Percentiles rank a stretch among this genome's conserved stretches.
Evolutionary conservation across 2,888 invertebrate genomes (phyloP).

Genomic region (Teleiodes luculella): DNA sequence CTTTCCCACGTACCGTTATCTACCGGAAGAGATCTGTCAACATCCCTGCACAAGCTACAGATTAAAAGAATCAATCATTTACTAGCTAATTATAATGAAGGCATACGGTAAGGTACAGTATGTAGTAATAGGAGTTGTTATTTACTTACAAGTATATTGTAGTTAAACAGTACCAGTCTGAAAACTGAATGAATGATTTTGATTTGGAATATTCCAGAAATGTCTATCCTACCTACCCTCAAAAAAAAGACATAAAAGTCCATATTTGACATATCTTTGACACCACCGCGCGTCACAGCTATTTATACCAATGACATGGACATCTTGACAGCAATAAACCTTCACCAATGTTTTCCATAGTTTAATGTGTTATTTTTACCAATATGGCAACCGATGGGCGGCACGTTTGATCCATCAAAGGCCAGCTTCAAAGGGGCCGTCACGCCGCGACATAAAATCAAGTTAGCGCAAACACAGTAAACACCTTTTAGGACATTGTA

Average conservation of each 20-base stretch:
- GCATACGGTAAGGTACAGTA: background rate
- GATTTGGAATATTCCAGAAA: no score
- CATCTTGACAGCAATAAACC: constrained; percentile 9
- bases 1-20: constrained; percentile 36
- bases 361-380: constrained; percentile 71
- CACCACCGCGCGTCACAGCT: background rate
- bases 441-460: constrained; percentile 44
- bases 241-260: background rate
- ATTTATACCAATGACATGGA: constrained; percentile 14
- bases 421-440: constrained; percentile 40
- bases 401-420: constrained; percentile 68
- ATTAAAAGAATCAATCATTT: constrained; percentile 26
- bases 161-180: no score
- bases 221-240: no score
- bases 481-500: constrained; percentile 24
- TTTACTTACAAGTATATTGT: no score
- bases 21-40: constrained; percentile 46
- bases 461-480: constrained; percentile 46
- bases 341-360: constrained; percentile 42
- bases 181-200: no score
- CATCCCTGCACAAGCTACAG: constrained; percentile 36
- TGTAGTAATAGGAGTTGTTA: no score
- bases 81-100: background rate
- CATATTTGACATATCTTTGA: background rate
- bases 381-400: constrained; percentile 64